Evolutionary conservation across 2,797 vertebrate species (phyloP).

Genomic region (Xenops minutus): DNA sequence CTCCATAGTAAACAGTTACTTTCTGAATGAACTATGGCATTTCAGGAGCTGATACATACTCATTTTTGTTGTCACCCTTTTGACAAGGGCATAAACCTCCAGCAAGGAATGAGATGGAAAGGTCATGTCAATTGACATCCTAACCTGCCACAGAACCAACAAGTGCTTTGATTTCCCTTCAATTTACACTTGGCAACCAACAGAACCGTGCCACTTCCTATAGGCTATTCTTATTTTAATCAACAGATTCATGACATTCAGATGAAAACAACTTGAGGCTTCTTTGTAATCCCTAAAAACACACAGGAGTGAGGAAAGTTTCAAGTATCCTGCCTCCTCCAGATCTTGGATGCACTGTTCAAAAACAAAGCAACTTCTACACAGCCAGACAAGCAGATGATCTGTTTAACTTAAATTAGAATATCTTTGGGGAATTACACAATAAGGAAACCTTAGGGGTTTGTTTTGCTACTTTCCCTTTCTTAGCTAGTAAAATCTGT

Average conservation of each 20-base stretch:
- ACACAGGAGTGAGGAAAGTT: background rate
- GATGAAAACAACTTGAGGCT: background rate
- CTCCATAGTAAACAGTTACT: background rate
- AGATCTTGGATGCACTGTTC: background rate
- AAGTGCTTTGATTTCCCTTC: constrained; percentile 14
- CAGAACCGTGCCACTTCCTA: background rate
- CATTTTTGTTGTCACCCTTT: background rate
- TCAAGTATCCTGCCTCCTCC: background rate
- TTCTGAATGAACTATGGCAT: background rate
- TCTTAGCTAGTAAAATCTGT: background rate
- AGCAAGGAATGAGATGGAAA: background rate
- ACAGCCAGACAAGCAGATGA: background rate
- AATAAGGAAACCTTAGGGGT: background rate
- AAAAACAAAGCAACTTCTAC: background rate
- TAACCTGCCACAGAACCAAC: constrained; percentile 21
- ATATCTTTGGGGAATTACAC: background rate
- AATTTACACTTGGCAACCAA: background rate
- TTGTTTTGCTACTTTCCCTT: background rate
- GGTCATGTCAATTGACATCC: background rate
- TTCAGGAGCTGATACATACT: background rate
- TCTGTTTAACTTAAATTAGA: background rate
- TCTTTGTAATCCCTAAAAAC: background rate
- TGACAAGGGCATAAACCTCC: background rate
- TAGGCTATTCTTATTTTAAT: constrained; percentile 48
- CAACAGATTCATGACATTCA: background rate